A percentile compares a stretch with the other conserved stretches of the same genome.
Conservation (phyloP, 2,797 vertebrate species). For the Hippoglossus hippoglossus region DNA sequence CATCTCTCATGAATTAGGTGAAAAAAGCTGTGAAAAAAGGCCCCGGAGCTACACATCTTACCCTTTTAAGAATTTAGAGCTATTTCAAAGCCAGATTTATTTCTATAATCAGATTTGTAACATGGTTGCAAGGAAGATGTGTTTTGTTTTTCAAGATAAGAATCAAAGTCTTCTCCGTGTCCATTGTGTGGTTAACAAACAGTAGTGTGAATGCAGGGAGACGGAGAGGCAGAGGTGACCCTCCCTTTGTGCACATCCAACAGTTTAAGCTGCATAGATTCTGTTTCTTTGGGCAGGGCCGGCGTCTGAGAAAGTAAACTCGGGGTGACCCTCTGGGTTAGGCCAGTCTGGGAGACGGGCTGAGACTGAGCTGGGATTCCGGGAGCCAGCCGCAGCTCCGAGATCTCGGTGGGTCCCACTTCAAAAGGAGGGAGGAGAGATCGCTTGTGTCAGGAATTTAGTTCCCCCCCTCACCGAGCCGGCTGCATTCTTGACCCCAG, state of each 20-base stretch:
- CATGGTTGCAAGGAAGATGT: slow-evolving; percentile 38
- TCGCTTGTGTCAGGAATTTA: slow-evolving; percentile 81
- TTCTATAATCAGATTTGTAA: slow-evolving; percentile 49
- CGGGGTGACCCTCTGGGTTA: slow-evolving; percentile 88
- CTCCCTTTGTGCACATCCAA: slow-evolving; percentile 76
- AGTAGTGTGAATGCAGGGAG: slow-evolving; percentile 54
- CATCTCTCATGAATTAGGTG: no score
- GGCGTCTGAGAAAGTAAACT: slow-evolving; percentile 91
- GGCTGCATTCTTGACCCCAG: slow-evolving; percentile 86
- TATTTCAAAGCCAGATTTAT: no score
- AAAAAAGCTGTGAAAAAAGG: no score
- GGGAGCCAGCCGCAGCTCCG: slow-evolving; percentile 61
- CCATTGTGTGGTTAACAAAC: slow-evolving; percentile 71
- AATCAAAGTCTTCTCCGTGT: slow-evolving; percentile 54
- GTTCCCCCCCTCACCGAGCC: slow-evolving; percentile 68
- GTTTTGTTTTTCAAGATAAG: slow-evolving; percentile 52
- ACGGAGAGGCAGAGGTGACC: slow-evolving; percentile 63
- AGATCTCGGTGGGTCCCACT: slow-evolving; percentile 72
- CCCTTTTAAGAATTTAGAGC: no score
- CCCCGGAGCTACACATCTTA: no score
- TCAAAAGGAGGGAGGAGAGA: slow-evolving; percentile 82
- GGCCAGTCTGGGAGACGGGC: slow-evolving; percentile 84
- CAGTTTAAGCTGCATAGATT: slow-evolving; percentile 87
- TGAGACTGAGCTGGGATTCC: slow-evolving; percentile 62
- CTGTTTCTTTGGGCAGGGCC: slow-evolving; percentile 81